phyloP scores from a whole-genome alignment of 2,888 invertebrate species.

The Aphidoletes aphidimyza region DNA sequence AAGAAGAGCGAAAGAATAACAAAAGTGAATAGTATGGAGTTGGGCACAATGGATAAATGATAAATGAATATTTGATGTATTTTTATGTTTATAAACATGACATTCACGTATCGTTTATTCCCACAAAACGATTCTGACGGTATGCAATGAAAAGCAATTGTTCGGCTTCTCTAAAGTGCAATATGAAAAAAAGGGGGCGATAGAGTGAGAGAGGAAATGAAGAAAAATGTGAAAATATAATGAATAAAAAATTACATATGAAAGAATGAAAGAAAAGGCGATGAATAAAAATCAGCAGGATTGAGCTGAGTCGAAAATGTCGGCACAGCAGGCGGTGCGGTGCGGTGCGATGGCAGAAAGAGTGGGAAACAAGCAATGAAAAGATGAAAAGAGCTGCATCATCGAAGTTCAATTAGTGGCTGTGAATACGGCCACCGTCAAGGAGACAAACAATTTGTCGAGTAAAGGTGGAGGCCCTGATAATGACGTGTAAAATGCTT shows the following conservation, averaged over 20 bases:
- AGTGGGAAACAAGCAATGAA: neutral
- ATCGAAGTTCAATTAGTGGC: constrained; percentile 50
- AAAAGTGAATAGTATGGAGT: neutral
- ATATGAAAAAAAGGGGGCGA: neutral
- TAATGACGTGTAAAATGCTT: constrained; percentile 47
- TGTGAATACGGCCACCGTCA: neutral
- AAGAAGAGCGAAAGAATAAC: neutral
- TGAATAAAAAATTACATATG: constrained; percentile 10
- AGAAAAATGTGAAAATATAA: constrained; percentile 20
- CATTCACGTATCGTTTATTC: constrained; percentile 47
- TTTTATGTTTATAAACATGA: constrained; percentile 9
- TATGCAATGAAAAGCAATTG: neutral
- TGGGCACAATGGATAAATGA: neutral
- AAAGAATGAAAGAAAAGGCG: neutral
- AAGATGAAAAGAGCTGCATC: constrained; percentile 33
- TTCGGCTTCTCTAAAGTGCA: neutral
- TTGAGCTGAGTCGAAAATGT: too few species aligned
- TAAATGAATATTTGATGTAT: constrained; percentile 50
- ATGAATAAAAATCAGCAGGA: neutral
- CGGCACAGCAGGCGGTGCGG: too few species aligned
- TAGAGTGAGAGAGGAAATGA: neutral
- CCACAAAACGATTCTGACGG: neutral
- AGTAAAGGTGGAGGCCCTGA: constrained; percentile 20
- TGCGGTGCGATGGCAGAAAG: neutral
- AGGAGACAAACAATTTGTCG: constrained; percentile 42